Evolutionary conservation across 1,140 invertebrate species (phyloP).

Genomic region (Bombus pyrosoma): DNA sequence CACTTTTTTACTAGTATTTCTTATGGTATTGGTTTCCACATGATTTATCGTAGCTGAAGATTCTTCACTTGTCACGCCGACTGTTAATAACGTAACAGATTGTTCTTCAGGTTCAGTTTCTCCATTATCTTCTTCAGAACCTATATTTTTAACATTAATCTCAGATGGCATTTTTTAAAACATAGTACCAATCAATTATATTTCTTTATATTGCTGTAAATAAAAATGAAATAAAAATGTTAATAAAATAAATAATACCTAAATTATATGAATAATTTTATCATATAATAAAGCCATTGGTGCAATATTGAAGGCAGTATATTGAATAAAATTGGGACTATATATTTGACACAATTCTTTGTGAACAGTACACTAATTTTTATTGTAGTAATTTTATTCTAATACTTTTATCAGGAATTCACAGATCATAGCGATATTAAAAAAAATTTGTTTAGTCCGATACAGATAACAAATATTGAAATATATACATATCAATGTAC

Average conservation of each 20-base stretch:
- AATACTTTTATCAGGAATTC: not conserved
- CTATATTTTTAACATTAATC: slow-evolving; percentile 65
- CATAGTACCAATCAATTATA: slow-evolving; percentile 50
- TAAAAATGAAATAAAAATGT: not conserved
- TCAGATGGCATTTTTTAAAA: slow-evolving; percentile 73
- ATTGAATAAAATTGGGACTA: not conserved
- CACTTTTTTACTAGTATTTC: slow-evolving; percentile 58
- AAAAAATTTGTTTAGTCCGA: not conserved
- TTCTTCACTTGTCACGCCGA: slow-evolving; percentile 61
- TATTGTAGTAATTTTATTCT: not conserved
- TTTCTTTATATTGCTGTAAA: slow-evolving; percentile 37
- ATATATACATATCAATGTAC: not conserved
- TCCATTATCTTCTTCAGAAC: slow-evolving; percentile 69
- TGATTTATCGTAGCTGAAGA: slow-evolving; percentile 50
- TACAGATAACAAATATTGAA: slow-evolving; percentile 12
- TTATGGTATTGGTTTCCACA: slow-evolving; percentile 59
- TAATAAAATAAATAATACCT: not conserved
- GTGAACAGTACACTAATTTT: not conserved
- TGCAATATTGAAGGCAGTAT: not conserved
- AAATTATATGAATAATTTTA: not conserved
- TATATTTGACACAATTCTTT: not conserved
- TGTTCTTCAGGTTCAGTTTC: slow-evolving; percentile 66
- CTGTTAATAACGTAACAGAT: slow-evolving; percentile 56
- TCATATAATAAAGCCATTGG: not conserved
- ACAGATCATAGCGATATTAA: not conserved